Conservation (phyloP, 2,888 invertebrate genomes). For the Xestia sexstrigata region DNA sequence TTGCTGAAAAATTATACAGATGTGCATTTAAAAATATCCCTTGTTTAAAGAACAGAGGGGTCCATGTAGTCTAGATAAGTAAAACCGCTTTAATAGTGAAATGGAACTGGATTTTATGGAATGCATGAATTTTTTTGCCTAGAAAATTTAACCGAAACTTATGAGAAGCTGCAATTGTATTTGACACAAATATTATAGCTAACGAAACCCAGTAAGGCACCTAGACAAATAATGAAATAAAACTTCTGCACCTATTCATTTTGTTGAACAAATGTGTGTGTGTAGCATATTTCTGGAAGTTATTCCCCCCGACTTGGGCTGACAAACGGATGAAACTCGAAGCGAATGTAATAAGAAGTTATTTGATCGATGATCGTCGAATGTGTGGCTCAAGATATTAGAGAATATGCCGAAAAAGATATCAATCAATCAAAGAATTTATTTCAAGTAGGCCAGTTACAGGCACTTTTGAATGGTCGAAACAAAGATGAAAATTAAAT, state of each 20-base stretch:
- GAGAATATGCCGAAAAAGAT: background rate
- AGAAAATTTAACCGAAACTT: background rate
- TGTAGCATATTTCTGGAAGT: slow-evolving; percentile 63
- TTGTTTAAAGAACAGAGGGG: no score
- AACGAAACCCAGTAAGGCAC: background rate
- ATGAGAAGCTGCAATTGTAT: background rate
- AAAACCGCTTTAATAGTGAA: background rate
- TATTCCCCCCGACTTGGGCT: slow-evolving; percentile 54
- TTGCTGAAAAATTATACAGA: no score
- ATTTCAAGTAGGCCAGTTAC: no score
- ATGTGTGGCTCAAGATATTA: slow-evolving; percentile 21
- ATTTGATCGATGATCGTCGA: slow-evolving; percentile 70
- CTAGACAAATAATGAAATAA: slow-evolving; percentile 15
- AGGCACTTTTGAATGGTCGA: no score
- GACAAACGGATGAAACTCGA: slow-evolving; percentile 65
- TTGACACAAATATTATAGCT: background rate
- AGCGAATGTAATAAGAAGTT: slow-evolving; percentile 70
- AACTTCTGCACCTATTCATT: slow-evolving; percentile 31
- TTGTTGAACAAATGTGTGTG: slow-evolving; percentile 44
- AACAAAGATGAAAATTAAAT: no score
- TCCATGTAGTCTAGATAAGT: no score
- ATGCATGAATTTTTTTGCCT: background rate
- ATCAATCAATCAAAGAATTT: no score
- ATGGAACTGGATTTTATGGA: background rate
- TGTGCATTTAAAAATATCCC: no score